A percentile compares a stretch with the other conserved stretches of the same genome.
Conservation (phyloP, 2,888 invertebrate genomes). For the Diaprepes abbreviatus region DNA sequence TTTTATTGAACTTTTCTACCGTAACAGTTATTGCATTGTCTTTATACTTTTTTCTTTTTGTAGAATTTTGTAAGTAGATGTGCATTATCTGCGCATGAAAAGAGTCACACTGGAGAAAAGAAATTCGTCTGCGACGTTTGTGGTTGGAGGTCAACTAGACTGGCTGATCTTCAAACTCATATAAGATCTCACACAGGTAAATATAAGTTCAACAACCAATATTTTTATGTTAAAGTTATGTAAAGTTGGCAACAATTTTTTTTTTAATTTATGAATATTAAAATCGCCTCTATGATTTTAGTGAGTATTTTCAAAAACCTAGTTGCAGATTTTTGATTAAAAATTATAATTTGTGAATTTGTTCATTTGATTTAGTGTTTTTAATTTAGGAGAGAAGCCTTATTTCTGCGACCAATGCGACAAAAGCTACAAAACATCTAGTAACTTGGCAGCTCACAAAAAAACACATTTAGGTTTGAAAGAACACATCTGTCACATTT, state of each 20-base stretch:
- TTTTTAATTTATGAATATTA: too few species aligned
- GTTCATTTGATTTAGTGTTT: too few species aligned
- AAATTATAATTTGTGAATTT: too few species aligned
- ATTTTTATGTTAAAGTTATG: too few species aligned
- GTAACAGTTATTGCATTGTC: too few species aligned
- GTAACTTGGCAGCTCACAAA: constrained; percentile 64
- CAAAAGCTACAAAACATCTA: constrained; percentile 64
- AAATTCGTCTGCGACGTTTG: constrained; percentile 63
- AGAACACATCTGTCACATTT: constrained; percentile 62
- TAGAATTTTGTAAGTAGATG: constrained; percentile 64
- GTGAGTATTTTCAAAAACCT: too few species aligned
- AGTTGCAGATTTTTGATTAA: too few species aligned
- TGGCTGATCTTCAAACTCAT: constrained; percentile 63
- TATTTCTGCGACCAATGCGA: constrained; percentile 62
- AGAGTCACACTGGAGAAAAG: constrained; percentile 64
- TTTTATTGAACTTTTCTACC: too few species aligned
- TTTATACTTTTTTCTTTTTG: too few species aligned
- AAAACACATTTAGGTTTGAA: constrained; percentile 62
- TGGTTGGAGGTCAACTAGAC: constrained; percentile 61
- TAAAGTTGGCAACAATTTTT: too few species aligned
- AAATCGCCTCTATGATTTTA: too few species aligned
- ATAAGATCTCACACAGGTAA: constrained; percentile 65
- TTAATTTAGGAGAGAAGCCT: constrained; percentile 62
- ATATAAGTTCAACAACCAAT: too few species aligned
- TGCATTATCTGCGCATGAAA: constrained; percentile 61